Evolutionary conservation across 1,140 invertebrate genomes (phyloP).

Genomic region (Bacillus rossius): DNA sequence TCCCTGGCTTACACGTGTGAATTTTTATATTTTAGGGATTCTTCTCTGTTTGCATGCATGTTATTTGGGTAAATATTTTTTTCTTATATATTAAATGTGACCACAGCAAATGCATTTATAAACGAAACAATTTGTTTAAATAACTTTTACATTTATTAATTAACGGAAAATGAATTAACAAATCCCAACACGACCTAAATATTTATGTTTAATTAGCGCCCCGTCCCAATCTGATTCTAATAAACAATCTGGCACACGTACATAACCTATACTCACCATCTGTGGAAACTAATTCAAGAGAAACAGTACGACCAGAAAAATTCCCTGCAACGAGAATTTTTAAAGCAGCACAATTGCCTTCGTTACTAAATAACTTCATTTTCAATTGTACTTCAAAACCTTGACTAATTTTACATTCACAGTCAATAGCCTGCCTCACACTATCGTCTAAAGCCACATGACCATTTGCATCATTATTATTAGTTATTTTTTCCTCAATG

Average conservation of each 20-base stretch:
- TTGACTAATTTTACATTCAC: too few species aligned
- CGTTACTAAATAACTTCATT: conserved; percentile 24
- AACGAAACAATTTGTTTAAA: not conserved
- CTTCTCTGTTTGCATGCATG: too few species aligned
- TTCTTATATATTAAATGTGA: too few species aligned
- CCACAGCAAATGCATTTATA: too few species aligned
- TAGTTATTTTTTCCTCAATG: too few species aligned
- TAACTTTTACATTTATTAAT: not conserved
- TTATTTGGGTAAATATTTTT: too few species aligned
- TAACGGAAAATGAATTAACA: not conserved
- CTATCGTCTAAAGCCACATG: too few species aligned
- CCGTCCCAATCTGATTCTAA: not conserved
- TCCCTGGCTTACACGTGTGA: too few species aligned
- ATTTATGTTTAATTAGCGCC: not conserved
- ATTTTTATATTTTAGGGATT: too few species aligned
- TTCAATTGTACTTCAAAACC: too few species aligned
- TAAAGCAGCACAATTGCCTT: conserved; percentile 20
- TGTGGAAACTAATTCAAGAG: conserved; percentile 9
- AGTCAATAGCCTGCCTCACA: too few species aligned
- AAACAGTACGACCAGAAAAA: conserved; percentile 14
- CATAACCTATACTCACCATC: conserved; percentile 19
- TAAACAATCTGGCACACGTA: not conserved
- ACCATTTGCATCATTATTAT: too few species aligned
- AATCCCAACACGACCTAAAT: not conserved
- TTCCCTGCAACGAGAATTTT: conserved; percentile 21